These are phyloP conservation scores for Phalacrocorax brasilianus DNA, from an alignment of 2,113 vertebrate genomes.

Conservation along the genomic window DNA sequence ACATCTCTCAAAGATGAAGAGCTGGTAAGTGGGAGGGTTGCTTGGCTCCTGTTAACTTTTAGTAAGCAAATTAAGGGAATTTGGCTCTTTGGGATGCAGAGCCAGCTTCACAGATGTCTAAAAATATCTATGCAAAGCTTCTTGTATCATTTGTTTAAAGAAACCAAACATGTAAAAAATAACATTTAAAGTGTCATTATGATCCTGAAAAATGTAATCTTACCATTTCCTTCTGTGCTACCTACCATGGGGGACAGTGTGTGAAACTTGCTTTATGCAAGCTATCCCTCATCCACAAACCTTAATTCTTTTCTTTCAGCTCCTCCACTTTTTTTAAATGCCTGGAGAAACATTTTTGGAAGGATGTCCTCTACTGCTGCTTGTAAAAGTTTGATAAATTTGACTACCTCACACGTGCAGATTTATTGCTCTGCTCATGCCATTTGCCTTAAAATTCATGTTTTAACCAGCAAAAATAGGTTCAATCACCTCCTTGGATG, in stretches of 20 bases:
- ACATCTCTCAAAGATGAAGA: conserved; percentile 98
- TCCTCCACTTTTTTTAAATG: background rate
- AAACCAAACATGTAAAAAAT: background rate
- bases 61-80: background rate
- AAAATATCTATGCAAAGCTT: background rate
- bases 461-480: background rate
- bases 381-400: background rate
- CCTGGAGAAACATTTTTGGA: background rate
- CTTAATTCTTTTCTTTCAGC: background rate
- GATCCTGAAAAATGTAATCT: background rate
- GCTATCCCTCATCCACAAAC: background rate
- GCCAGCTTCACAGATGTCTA: background rate
- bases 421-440: background rate
- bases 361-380: background rate
- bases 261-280: background rate
- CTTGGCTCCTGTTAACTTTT: background rate
- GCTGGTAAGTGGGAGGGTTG: conserved; percentile 81
- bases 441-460: background rate
- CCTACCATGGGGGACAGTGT: background rate
- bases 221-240: background rate
- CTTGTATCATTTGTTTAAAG: background rate
- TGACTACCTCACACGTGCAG: background rate
- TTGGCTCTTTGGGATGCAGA: background rate
- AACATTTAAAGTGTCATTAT: background rate
- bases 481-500: background rate